phyloP scores from a whole-genome alignment of 2,888 invertebrate genomes.

The Drosophila neonasuta region DNA sequence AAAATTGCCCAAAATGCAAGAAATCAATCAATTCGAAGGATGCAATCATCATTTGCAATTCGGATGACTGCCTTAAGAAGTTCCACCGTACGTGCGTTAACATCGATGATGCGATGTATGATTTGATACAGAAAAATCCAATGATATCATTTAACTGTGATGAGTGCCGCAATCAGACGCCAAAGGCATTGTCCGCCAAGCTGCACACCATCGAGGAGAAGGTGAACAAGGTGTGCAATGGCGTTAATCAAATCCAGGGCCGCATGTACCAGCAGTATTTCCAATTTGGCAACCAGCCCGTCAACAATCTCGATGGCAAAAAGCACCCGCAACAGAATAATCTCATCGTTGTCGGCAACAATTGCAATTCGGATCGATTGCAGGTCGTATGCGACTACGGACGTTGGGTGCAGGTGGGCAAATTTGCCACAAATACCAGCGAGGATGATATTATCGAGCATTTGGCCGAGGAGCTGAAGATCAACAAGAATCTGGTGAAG shows the following conservation, averaged over 20 bases:
- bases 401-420: conserved; percentile 80
- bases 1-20: conserved; percentile 80
- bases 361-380: conserved; percentile 80
- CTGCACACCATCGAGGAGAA: conserved; percentile 79
- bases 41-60: conserved; percentile 75
- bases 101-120: conserved; percentile 77
- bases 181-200: conserved; percentile 75
- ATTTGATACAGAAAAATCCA: conserved; percentile 79
- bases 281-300: conserved; percentile 77
- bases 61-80: conserved; percentile 77
- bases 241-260: conserved; percentile 79
- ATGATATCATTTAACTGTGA: conserved; percentile 79
- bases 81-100: conserved; percentile 79
- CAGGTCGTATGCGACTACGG: conserved; percentile 80
- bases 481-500: conserved; percentile 79
- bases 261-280: conserved; percentile 80
- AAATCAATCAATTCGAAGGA: conserved; percentile 78
- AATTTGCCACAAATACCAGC: conserved; percentile 79
- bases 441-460: conserved; percentile 80
- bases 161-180: conserved; percentile 78
- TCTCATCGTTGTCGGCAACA: conserved; percentile 79
- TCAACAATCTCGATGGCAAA: conserved; percentile 71
- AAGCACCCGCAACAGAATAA: conserved; percentile 79
- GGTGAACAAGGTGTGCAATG: conserved; percentile 79
- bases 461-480: conserved; percentile 78